Conservation (phyloP, 2,113 vertebrate genomes). For the Muntiacus muntjak region DNA sequence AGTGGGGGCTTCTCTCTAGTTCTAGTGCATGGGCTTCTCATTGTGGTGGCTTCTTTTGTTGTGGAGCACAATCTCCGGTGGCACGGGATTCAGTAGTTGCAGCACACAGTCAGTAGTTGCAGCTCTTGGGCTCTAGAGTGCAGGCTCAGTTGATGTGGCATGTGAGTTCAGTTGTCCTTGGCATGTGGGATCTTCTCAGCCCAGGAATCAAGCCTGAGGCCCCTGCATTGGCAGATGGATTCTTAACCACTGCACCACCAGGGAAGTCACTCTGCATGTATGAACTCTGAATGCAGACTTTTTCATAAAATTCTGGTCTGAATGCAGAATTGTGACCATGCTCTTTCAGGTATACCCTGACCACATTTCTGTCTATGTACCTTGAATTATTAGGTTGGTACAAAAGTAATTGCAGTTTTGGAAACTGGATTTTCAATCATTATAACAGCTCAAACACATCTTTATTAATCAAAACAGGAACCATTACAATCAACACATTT, state of each 20-base stretch:
- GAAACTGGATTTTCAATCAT: not conserved
- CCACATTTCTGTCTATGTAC: not conserved
- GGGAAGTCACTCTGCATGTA: not conserved
- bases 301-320: not conserved
- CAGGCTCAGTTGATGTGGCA: not conserved
- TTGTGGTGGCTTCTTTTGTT: not conserved
- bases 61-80: fast-evolving
- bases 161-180: not conserved
- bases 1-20: not conserved
- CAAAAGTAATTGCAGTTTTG: not conserved
- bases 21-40: not conserved
- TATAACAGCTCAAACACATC: not conserved
- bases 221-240: not conserved
- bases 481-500: not conserved
- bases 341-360: not conserved
- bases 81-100: not conserved
- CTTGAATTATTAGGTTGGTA: not conserved
- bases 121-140: not conserved
- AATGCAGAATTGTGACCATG: not conserved
- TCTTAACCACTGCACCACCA: not conserved
- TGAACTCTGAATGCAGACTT: not conserved
- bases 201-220: not conserved
- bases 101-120: not conserved
- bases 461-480: not conserved
- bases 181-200: not conserved